Evolutionary conservation across 1,140 invertebrate species (phyloP), one percentile per base, ranked within the genome.

Genomic region (Drosophila bifasciata): DNA sequence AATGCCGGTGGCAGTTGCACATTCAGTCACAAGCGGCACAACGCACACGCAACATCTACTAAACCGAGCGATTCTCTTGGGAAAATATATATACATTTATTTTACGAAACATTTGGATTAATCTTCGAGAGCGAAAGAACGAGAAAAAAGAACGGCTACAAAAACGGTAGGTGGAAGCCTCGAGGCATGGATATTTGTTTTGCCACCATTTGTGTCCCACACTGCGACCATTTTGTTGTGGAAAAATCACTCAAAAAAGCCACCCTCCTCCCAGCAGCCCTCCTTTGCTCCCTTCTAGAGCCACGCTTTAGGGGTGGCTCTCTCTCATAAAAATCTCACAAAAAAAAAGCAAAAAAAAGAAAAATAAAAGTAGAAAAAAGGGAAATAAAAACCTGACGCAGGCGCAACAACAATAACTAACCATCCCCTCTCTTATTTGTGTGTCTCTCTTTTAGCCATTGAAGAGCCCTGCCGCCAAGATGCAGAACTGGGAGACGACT

Each of bases 401-500:
- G 59, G 83, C 83, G 83, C 83, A 75, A 2, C 83, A 75, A 2
- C 83, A 75, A 2, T 79, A 15, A 46, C 46, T 56, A 60, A 70
- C 52, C 39, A 67, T 56, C 59, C 48, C 41, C 49, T 39, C 39
- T 62, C 48, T 53, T 46, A 51, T 32, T 36, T 36, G 1, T 36
- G 2, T 4, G n/a, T 21, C 17, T 68, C 16, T 52, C 39, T 58
- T 50, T 19, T 50, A 8, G 39, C n/a, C 15, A 13, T 36, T 36
- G 32, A 36, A 36, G 32, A 83, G 80, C 69, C 67, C 69, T 71
- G 49, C 46, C 40, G 15, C 46, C 69, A 91, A 79, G 44, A 91
- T 92, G 88, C 89, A 92, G 56, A 91, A 91, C 72, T 92, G 92
- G 91, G 91, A 92, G 70, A 71, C 86, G 17, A 78, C 81, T 44